phyloP scores from a whole-genome alignment of 2,113 vertebrate genomes.

The Nothocercus julius region DNA sequence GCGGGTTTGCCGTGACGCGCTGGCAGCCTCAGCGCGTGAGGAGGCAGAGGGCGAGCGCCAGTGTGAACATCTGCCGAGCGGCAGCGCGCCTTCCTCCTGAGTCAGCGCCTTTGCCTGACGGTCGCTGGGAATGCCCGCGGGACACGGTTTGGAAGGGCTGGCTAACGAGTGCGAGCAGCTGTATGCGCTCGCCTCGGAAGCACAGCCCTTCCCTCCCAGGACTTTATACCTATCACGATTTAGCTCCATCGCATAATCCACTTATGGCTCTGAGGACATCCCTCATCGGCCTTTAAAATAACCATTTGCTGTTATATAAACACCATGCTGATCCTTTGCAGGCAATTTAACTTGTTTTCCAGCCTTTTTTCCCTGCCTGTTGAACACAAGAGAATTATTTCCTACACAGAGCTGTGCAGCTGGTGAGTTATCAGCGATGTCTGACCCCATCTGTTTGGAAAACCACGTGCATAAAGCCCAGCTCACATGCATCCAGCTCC shows the following conservation, averaged over 20 bases:
- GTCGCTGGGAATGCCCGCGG: slow-evolving; percentile 18
- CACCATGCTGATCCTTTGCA: accelerated
- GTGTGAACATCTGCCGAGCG: neutral
- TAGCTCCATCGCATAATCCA: neutral
- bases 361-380: neutral
- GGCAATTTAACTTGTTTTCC: neutral
- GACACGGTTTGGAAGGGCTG: neutral
- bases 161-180: slow-evolving; percentile 21
- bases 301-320: neutral
- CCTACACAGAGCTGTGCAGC: accelerated
- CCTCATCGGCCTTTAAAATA: neutral
- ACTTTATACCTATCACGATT: neutral
- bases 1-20: neutral
- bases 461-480: neutral
- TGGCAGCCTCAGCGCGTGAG: neutral
- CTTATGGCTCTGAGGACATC: neutral
- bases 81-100: neutral
- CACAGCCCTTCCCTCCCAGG: neutral
- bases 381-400: neutral
- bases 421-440: neutral
- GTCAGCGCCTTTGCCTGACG: neutral
- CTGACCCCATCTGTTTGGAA: neutral
- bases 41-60: neutral
- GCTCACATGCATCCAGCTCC: neutral
- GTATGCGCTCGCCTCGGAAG: neutral